Evolutionary conservation across 2,888 invertebrate species (phyloP), one percentile per base, ranked within the genome.

Genomic region (Daptonema setosum): DNA sequence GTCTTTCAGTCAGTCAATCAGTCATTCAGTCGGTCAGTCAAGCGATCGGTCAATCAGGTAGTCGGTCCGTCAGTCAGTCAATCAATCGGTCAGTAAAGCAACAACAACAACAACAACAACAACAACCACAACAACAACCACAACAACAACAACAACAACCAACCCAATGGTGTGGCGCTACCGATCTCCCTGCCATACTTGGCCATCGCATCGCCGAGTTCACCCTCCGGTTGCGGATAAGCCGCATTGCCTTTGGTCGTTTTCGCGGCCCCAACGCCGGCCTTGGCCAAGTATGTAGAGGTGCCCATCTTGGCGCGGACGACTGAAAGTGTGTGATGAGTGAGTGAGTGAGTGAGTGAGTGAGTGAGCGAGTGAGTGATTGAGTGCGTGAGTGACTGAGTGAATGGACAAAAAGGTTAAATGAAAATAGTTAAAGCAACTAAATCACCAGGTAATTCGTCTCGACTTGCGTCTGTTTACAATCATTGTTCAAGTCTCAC

Each of bases 201-300:
- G 63, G 85, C 78, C 91, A 97, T 93, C 68, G 88, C 86, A 72
- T 97, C 97, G 1, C 91, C 93, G 41, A 97, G 79, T 47, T 85
- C 83, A 55, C 95, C 95, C 75, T 97, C 97, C 0, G 97, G 93
- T 73, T 97, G 97, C 54, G 95, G 95, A 75, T 99, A 99, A 51
- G 91, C 87, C 70, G 87, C 54, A 5, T 11, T 52, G 54, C 24
- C 30, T 20, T 8, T 14, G 20, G 5, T 20, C n/a, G 35, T 11
- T 5, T 22, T 22, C 11, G 14, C 28, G 54, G 62, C 63, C 30
- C 62, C 60, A 22, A 63, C 62, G n/a, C 64, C 65, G 48, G 65
- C 61, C 77, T 95, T 97, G 67, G 90, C 90, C 67, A 95, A 87
- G 60, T 75, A 72, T 57, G 71, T 73, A 57, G 72, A 68, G 3